These are phyloP conservation scores for Cistogaster globosa DNA, from an alignment of 2,888 invertebrate genomes.

Conservation along the genomic window DNA sequence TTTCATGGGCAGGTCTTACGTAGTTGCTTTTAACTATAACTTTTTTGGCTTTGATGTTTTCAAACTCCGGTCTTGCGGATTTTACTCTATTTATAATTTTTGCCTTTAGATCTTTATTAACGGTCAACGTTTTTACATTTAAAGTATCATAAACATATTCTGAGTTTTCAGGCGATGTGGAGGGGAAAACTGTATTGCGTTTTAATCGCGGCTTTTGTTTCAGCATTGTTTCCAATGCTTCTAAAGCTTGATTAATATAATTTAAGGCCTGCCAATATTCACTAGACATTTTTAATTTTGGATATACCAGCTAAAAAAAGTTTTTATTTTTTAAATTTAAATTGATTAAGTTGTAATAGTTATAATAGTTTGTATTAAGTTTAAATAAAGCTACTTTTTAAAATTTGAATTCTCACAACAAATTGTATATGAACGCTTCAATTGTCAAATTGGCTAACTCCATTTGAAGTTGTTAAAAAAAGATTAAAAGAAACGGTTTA, in stretches of 20 bases:
- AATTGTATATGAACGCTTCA: too few relatives aligned
- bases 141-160: constrained; percentile 75
- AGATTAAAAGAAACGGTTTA: too few relatives aligned
- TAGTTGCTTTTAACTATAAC: constrained; percentile 74
- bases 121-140: constrained; percentile 77
- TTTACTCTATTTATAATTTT: constrained; percentile 76
- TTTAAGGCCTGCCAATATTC: constrained; percentile 79
- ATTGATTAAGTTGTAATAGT: too few relatives aligned
- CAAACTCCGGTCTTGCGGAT: constrained; percentile 74
- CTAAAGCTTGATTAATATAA: constrained; percentile 77
- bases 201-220: constrained; percentile 64
- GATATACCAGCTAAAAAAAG: constrained; percentile 74
- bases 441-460: too few relatives aligned
- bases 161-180: constrained; percentile 12
- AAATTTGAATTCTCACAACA: not conserved
- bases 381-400: not conserved
- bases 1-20: constrained; percentile 45
- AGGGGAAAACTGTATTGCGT: constrained; percentile 54
- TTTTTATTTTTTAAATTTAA: not conserved
- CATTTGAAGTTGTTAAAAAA: too few relatives aligned
- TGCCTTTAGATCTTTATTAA: constrained; percentile 75
- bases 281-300: constrained; percentile 74
- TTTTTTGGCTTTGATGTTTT: constrained; percentile 76
- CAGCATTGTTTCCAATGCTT: constrained; percentile 75
- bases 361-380: too few relatives aligned